These are phyloP conservation scores for Volucella inanis DNA, from an alignment of 2,888 invertebrate species.

Conservation along the genomic window DNA sequence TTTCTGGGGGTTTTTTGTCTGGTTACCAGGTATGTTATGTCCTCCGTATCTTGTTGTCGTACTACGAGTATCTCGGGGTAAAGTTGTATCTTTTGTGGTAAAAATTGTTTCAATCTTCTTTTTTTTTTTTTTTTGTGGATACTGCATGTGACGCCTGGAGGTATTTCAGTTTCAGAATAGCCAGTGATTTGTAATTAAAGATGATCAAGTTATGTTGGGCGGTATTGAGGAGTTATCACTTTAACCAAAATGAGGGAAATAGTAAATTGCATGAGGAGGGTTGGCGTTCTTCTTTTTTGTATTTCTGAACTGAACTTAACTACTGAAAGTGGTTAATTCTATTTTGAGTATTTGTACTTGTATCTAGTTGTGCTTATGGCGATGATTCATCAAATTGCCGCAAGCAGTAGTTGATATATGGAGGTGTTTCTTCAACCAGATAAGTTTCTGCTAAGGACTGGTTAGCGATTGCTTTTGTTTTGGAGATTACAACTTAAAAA, in stretches of 20 bases:
- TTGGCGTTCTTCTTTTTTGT: too few relatives aligned
- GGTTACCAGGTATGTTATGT: neutral
- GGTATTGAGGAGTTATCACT: slow-evolving; percentile 67
- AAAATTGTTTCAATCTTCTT: neutral
- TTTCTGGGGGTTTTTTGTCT: too few relatives aligned
- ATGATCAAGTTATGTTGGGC: slow-evolving; percentile 59
- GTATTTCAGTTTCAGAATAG: neutral
- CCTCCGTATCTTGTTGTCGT: neutral
- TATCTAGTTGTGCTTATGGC: too few relatives aligned
- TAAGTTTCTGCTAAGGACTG: too few relatives aligned
- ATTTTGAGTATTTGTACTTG: too few relatives aligned
- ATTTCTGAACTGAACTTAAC: too few relatives aligned
- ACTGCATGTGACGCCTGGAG: slow-evolving; percentile 3
- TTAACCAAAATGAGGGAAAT: slow-evolving; percentile 54
- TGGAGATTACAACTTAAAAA: too few relatives aligned
- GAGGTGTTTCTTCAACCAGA: too few relatives aligned
- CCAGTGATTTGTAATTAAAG: slow-evolving; percentile 57
- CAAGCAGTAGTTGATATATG: too few relatives aligned
- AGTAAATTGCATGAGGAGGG: neutral
- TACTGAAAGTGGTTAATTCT: too few relatives aligned
- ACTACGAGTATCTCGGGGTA: neutral
- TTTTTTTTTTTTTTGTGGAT: neutral
- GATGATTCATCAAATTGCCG: too few relatives aligned
- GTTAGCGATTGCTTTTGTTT: too few relatives aligned
- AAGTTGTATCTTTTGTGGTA: neutral